phyloP scores from a whole-genome alignment of 2,113 vertebrate species.

The Neodontobutis hainanensis region DNA sequence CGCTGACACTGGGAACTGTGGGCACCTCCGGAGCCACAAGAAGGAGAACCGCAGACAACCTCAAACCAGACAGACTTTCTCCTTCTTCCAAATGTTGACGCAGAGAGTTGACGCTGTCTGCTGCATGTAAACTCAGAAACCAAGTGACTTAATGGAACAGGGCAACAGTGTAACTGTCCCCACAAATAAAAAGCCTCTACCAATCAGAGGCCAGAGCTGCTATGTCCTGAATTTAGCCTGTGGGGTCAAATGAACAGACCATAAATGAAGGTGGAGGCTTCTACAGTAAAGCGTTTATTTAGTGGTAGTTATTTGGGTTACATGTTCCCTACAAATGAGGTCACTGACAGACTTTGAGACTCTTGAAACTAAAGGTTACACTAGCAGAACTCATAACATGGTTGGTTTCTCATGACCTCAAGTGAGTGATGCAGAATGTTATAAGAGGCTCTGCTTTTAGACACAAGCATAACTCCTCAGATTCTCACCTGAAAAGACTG shows the following conservation, averaged over 20 bases:
- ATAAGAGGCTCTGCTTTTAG: background rate
- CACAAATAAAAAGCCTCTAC: constrained; percentile 45
- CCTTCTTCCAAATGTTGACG: constrained; percentile 67
- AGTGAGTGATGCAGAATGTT: background rate
- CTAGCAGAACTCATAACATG: constrained; percentile 12
- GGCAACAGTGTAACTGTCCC: constrained; percentile 55
- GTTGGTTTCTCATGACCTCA: background rate
- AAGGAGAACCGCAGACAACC: constrained; percentile 76
- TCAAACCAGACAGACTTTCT: constrained; percentile 75
- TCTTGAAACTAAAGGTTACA: constrained; percentile 37
- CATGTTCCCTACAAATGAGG: constrained; percentile 58
- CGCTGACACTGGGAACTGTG: constrained; percentile 68
- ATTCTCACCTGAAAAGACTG: constrained; percentile 81
- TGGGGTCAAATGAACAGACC: constrained; percentile 60
- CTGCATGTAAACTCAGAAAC: constrained; percentile 67
- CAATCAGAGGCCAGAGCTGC: constrained; percentile 51
- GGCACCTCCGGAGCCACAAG: constrained; percentile 72
- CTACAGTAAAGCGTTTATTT: constrained; percentile 35
- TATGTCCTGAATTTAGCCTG: constrained; percentile 61
- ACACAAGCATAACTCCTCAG: background rate
- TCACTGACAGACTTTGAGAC: constrained; percentile 60
- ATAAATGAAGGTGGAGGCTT: constrained; percentile 71
- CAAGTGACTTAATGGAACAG: constrained; percentile 78
- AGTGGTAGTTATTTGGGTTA: constrained; percentile 55
- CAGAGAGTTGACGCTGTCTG: constrained; percentile 67